These are phyloP conservation scores for Halichoeres trimaculatus DNA, from an alignment of 2,113 vertebrate genomes.

Conservation along the genomic window DNA sequence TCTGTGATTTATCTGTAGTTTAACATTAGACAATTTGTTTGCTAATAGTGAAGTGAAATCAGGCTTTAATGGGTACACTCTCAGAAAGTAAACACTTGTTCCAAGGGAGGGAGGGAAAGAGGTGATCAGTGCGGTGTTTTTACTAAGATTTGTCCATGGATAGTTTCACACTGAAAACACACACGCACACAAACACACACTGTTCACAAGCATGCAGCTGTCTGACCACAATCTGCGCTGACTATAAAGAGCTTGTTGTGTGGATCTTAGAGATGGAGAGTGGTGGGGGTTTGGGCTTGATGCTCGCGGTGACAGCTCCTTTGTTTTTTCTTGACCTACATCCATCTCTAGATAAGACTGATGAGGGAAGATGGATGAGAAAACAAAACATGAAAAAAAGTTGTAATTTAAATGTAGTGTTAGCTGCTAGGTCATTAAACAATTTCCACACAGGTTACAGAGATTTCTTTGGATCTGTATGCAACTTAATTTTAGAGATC, in stretches of 20 bases:
- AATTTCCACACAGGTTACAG: no score
- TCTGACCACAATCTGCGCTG: conserved; percentile 42
- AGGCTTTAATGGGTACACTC: no score
- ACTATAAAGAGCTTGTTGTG: conserved; percentile 78
- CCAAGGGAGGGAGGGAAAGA: no score
- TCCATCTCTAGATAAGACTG: not conserved
- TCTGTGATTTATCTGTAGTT: no score
- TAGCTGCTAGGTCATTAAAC: no score
- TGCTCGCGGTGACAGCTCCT: conserved; percentile 42
- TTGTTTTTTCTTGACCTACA: conserved; percentile 41
- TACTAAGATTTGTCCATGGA: no score
- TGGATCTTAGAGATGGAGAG: conserved; percentile 31
- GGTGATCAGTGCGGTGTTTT: no score
- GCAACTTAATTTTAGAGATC: not conserved
- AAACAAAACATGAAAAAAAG: not conserved
- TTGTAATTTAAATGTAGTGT: not conserved
- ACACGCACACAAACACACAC: conserved; percentile 3
- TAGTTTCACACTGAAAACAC: not conserved
- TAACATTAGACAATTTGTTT: no score
- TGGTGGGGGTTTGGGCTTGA: conserved; percentile 33
- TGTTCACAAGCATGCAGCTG: conserved; percentile 56
- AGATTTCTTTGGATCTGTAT: no score
- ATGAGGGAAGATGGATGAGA: conserved; percentile 14
- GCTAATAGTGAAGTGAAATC: no score
- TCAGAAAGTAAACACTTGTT: no score